Evolutionary conservation across 2,888 invertebrate genomes (phyloP), one percentile per base, ranked within the genome.

Genomic region (Acanthopleura granulata): DNA sequence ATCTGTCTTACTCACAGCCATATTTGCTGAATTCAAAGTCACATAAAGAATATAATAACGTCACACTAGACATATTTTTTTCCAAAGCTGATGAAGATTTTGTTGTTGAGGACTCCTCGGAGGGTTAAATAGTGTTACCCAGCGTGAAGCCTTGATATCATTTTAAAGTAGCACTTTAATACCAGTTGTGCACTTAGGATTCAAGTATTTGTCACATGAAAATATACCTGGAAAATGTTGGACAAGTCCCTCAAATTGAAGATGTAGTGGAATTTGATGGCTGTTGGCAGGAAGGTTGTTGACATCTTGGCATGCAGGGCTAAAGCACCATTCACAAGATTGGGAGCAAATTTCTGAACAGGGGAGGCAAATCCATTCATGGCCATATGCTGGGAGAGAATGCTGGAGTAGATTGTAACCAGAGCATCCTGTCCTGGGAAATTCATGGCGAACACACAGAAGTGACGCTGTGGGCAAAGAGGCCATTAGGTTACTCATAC

Each of bases 191-290:
- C n/a, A n/a, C n/a, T n/a, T 40, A 40, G 9, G 40, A 40, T 40
- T 40, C 4, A 40, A 40, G 3, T 40, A 40, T 40, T 40, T 40
- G 40, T 40, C 40, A 40, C 40, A 40, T 9, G 40, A 40, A 40
- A 40, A 22, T 76, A 85, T 92, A 95, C 96, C 94, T 97, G 96
- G 90, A 98, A 98, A 75, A 98, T 94, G 90, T 98, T 98, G 3
- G 97, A 97, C 75, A 98, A 93, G 90, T 98, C 98, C 76, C 98
- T 92, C 77, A 98, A 92, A 92, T 98, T 98, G 91, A 98, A 98
- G 84, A 98, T 94, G 87, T 98, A 98, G 91, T 98, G 98, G 86
- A 97, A 98, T 91, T 98, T 98, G 74, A 96, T 94, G 1, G 98
- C 98, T 0, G 98, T 98, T 0, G 98, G 98, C 77, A 98, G 92